Conservation (phyloP, 2,888 invertebrate genomes). For the Thymelicus lineola region DNA sequence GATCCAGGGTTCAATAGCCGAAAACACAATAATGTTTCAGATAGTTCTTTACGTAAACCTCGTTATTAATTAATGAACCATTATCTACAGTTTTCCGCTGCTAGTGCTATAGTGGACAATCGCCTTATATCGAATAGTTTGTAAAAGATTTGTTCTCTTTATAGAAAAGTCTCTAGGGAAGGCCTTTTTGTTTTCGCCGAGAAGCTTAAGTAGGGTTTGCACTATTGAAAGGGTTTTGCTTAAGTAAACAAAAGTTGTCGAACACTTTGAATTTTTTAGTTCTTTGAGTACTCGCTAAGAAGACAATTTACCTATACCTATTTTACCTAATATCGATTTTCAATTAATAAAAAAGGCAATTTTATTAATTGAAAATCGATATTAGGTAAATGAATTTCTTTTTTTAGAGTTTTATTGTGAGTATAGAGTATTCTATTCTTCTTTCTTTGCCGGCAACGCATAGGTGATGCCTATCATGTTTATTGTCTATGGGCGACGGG, state of each 20-base stretch:
- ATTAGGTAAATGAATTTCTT: too few relatives aligned
- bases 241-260: background rate
- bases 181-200: slow-evolving; percentile 29
- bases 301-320: too few relatives aligned
- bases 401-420: too few relatives aligned
- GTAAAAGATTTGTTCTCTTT: slow-evolving; percentile 39
- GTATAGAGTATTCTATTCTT: too few relatives aligned
- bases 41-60: background rate
- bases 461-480: too few relatives aligned
- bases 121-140: slow-evolving; percentile 27
- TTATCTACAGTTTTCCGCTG: background rate
- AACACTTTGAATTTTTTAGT: background rate
- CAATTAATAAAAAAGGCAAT: too few relatives aligned
- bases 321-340: too few relatives aligned
- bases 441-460: too few relatives aligned
- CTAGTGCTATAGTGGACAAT: background rate
- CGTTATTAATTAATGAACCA: background rate
- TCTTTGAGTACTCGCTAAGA: background rate
- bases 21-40: too few relatives aligned
- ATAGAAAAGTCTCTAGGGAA: slow-evolving; percentile 35
- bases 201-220: slow-evolving; percentile 32
- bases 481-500: too few relatives aligned
- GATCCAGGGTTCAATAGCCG: too few relatives aligned
- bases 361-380: background rate
- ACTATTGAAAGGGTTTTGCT: slow-evolving; percentile 8